phyloP scores from a whole-genome alignment of 37 sponge, comb jelly and placozoan species.

The Theonella swinhoei region DNA sequence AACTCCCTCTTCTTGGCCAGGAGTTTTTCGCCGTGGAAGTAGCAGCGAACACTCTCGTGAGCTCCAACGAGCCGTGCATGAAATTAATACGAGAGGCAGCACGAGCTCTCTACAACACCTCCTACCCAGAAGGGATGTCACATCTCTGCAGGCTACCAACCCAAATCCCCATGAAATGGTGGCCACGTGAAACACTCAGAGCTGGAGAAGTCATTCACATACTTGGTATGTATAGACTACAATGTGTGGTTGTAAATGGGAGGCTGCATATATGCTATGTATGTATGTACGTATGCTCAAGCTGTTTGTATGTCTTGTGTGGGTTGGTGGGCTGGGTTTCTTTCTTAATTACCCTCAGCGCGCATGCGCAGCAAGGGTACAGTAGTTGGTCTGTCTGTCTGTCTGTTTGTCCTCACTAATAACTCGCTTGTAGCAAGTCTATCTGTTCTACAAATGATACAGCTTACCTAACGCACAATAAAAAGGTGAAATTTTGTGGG shows the following conservation, averaged over 20 bases:
- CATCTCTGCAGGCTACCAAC: constrained; percentile 79
- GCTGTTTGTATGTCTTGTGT: no score
- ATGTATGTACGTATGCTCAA: no score
- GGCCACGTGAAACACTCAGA: constrained; percentile 84
- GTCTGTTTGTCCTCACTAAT: no score
- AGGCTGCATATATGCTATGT: neutral
- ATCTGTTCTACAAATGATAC: no score
- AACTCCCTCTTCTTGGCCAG: constrained; percentile 83
- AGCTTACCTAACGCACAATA: neutral
- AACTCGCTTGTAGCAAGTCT: no score
- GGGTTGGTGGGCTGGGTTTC: no score
- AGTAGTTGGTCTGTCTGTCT: no score
- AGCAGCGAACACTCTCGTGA: constrained; percentile 79
- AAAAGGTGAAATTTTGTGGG: no score
- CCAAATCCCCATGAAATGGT: constrained; percentile 91
- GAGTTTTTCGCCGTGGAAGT: constrained; percentile 92
- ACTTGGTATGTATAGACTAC: constrained; percentile 43
- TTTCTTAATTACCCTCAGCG: no score
- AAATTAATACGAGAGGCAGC: constrained; percentile 84
- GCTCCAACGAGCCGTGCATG: constrained; percentile 80
- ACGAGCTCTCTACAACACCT: constrained; percentile 70
- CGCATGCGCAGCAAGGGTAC: no score
- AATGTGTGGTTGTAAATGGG: neutral
- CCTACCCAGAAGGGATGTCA: constrained; percentile 62
- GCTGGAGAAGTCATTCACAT: constrained; percentile 91